phyloP scores from a whole-genome alignment of 2,888 invertebrate genomes.

The Eristalinus sepulchralis region DNA sequence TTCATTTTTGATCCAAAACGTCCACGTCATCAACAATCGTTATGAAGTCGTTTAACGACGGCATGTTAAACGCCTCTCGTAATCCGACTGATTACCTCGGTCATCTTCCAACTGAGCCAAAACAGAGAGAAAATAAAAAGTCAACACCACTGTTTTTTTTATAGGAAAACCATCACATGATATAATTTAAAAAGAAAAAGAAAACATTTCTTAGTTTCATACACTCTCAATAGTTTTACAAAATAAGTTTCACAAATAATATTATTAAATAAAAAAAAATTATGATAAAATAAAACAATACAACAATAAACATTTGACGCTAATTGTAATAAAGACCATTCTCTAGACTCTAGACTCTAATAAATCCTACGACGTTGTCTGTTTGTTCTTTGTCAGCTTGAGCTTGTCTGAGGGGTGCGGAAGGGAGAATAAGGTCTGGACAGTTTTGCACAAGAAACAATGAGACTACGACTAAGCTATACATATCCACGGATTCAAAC shows the following conservation, averaged over 20 bases:
- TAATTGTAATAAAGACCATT: conserved; percentile 42
- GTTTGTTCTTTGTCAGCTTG: not conserved
- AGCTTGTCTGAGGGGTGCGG: not conserved
- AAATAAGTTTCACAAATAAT: conserved; percentile 61
- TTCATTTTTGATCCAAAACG: no score
- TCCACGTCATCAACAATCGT: no score
- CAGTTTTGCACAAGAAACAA: conserved; percentile 26
- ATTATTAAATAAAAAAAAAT: conserved; percentile 55
- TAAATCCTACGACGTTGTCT: conserved; percentile 57
- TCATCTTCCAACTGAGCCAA: no score
- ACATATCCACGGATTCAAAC: conserved; percentile 11
- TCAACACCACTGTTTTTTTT: not conserved
- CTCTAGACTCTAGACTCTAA: conserved; percentile 23
- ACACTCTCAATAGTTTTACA: conserved; percentile 44
- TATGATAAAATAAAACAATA: conserved; percentile 45
- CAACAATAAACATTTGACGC: conserved; percentile 59
- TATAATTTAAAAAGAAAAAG: conserved; percentile 40
- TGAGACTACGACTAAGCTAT: conserved; percentile 16
- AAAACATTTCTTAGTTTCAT: conserved; percentile 36
- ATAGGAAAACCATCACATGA: not conserved
- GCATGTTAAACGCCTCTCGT: no score
- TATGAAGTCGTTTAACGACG: no score
- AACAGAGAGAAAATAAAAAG: not conserved
- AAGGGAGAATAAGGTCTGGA: not conserved
- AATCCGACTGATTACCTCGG: no score